phyloP scores from a whole-genome alignment of 2,113 vertebrate species.

The Montifringilla adamsi region DNA sequence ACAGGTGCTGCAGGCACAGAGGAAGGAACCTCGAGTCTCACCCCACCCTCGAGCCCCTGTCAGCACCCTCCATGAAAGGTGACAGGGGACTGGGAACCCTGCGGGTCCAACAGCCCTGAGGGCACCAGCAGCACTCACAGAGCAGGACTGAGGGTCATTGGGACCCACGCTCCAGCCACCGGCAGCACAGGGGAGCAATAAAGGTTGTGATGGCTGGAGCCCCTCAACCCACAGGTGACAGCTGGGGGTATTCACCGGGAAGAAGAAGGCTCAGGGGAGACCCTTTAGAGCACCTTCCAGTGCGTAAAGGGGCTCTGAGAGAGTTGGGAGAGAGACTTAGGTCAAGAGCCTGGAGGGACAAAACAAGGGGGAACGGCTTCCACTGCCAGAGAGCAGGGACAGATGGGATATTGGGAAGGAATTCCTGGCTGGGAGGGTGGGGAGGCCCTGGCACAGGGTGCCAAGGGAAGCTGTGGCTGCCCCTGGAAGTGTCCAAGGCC shows the following conservation, averaged over 20 bases:
- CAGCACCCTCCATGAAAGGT: neutral
- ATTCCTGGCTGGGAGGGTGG: neutral
- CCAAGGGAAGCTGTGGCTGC: neutral
- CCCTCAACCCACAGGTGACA: neutral
- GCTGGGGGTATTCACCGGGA: neutral
- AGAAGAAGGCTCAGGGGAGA: neutral
- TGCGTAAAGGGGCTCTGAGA: neutral
- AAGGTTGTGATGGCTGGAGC: neutral
- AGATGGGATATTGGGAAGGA: neutral
- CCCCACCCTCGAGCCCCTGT: fast-evolving
- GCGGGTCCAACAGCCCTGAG: neutral
- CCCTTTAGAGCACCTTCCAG: neutral
- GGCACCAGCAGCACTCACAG: neutral
- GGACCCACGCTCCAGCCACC: neutral
- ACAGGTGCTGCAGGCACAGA: neutral
- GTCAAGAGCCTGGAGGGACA: neutral
- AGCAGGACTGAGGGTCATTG: neutral
- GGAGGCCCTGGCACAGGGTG: neutral
- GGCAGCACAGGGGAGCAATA: neutral
- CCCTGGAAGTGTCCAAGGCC: neutral
- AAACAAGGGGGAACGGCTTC: fast-evolving
- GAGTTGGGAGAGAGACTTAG: neutral
- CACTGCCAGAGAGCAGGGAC: neutral
- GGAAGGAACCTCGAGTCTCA: neutral
- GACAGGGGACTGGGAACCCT: neutral